A percentile compares a stretch with the other conserved stretches of the same genome.
phyloP scores from a whole-genome alignment of 2,888 invertebrate species.

The Lepidochrysops patricia region DNA sequence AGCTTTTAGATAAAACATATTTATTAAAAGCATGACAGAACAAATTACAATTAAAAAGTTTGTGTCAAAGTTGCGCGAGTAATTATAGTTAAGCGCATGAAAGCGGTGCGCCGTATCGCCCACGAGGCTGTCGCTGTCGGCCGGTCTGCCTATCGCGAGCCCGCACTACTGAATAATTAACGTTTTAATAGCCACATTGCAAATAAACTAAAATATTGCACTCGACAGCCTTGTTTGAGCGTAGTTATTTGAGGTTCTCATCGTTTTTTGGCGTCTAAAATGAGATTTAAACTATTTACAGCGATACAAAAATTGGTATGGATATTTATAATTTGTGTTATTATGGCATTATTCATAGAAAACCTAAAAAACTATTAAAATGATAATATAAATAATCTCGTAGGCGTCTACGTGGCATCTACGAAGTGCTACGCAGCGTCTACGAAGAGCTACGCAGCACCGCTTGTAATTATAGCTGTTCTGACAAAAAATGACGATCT shows the following conservation, averaged over 20 bases:
- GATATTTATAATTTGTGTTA: too few relatives aligned
- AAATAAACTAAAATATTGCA: conserved; percentile 67
- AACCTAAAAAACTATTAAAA: too few relatives aligned
- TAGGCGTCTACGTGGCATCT: background rate
- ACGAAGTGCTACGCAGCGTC: background rate
- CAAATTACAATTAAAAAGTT: conserved; percentile 1
- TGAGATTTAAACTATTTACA: too few relatives aligned
- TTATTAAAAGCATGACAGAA: background rate
- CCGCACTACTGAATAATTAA: conserved; percentile 55
- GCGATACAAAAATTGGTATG: too few relatives aligned
- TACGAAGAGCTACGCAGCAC: background rate
- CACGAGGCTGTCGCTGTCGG: background rate
- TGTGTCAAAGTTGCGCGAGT: background rate
- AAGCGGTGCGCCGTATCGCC: background rate
- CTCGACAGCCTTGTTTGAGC: conserved; percentile 19
- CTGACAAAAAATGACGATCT: too few relatives aligned
- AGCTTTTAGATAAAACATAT: too few relatives aligned
- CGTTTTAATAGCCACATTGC: conserved; percentile 61
- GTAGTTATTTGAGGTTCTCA: too few relatives aligned
- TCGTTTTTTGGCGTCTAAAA: too few relatives aligned
- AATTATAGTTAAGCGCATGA: background rate
- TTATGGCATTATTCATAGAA: background rate
- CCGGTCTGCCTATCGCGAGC: conserved; percentile 17
- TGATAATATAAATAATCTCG: background rate
- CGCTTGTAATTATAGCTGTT: too few relatives aligned